Evolutionary conservation across 2,113 vertebrate genomes (phyloP), one percentile per base, ranked within the genome.

Genomic region (Tenrec ecaudatus): DNA sequence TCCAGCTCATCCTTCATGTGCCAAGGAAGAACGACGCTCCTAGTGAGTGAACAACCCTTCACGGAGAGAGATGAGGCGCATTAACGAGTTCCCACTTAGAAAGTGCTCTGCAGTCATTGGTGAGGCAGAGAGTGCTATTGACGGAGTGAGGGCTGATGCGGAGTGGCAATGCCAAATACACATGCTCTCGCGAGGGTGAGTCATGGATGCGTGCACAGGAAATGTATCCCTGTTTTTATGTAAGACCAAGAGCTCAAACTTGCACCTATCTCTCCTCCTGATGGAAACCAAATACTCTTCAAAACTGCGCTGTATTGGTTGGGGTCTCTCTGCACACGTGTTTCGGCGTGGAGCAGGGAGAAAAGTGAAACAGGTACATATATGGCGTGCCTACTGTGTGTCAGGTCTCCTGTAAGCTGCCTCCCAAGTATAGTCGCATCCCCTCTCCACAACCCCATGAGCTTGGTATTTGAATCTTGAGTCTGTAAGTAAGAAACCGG

Each of bases 211-310:
- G 64, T 93, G 33, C 78, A 29, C 85, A 86, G 96, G 89, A 97
- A 96, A 36, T n/a, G 33, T 80, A 81, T 95, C 82, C 93, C 93
- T 86, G 73, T 92, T 90, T 87, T 78, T 60, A 77, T 38, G 2
- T 10, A 60, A 79, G 88, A 91, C 73, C 58, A 95, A 57, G 78
- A 85, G 81, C 91, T 92, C 33, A 87, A 0, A 62, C 36, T 68
- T n/a, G 89, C 19, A 87, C 47, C 76, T 85, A 8, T 69, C 66
- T 82, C 58, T 15, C 29, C 58, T 88, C 88, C 76, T 90, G 33
- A 80, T 80, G 88, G 90, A 82, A 83, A 80, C 62, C 29, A 78
- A 83, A 73, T 9, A 6, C 84, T 82, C 58, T 91, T 64, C 57
- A 80, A 14, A 89, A 78, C 20, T 6, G 12, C 36, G 15, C 1